Conservation (phyloP, 2,888 invertebrate species). For the Nephrocerus scutellatus region DNA sequence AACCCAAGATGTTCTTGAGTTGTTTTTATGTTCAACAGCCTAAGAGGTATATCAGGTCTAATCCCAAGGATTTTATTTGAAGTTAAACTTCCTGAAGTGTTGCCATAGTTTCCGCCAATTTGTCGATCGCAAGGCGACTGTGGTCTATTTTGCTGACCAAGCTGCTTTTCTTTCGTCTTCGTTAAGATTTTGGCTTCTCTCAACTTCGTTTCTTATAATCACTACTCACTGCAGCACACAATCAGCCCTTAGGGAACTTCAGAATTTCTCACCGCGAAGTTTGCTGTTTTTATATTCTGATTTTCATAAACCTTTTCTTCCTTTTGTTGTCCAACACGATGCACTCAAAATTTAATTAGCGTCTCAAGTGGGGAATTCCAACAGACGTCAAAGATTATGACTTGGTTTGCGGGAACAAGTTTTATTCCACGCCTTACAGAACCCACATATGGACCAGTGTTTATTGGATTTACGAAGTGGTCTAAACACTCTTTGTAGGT, state of each 20-base stretch:
- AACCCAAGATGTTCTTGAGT: constrained; percentile 59
- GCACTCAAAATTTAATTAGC: too few relatives aligned
- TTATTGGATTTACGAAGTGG: too few relatives aligned
- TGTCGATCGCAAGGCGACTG: constrained; percentile 39
- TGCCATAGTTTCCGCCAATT: constrained; percentile 39
- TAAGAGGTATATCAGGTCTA: constrained; percentile 44
- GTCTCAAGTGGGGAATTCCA: too few relatives aligned
- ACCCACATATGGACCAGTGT: too few relatives aligned
- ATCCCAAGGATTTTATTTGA: constrained; percentile 47
- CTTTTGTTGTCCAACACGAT: too few relatives aligned
- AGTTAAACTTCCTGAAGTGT: constrained; percentile 44
- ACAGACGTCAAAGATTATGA: constrained; percentile 96
- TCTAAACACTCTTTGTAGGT: too few relatives aligned
- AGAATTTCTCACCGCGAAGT: constrained; percentile 56
- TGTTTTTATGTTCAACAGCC: constrained; percentile 48
- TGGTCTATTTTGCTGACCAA: constrained; percentile 94
- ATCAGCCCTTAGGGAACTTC: constrained; percentile 70
- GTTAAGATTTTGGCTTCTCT: constrained; percentile 80
- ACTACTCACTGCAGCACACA: constrained; percentile 74
- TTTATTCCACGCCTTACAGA: too few relatives aligned
- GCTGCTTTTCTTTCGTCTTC: constrained; percentile 94
- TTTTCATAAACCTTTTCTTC: too few relatives aligned
- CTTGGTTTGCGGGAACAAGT: constrained; percentile 92
- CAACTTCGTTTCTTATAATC: constrained; percentile 67
- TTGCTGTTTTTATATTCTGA: constrained; percentile 86